phyloP scores from a whole-genome alignment of 2,113 vertebrate species.

The Bos taurus region ARS-UCD2.0 NC_037348.1:27038501-27039000 shows the following conservation, averaged over 20 bases:
- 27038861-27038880: not conserved
- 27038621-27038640: not conserved
- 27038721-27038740: not conserved
- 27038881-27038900: not conserved
- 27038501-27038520: not conserved
- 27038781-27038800: not conserved
- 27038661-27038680: not conserved
- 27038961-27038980: not conserved
- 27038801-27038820: not conserved
- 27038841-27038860: not conserved
- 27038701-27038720: not conserved
- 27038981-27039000: not conserved
- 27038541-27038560: not conserved
- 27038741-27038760: not conserved
- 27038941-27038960: not conserved
- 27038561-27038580: slow-evolving; percentile 23
- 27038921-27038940: fast-evolving
- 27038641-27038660: not conserved
- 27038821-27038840: not conserved
- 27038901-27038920: not conserved
- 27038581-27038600: slow-evolving; percentile 52
- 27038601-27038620: slow-evolving; percentile 55
- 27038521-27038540: not conserved
- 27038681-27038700: slow-evolving; percentile 49
- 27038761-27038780: not conserved